These are phyloP conservation scores for Lepidurus packardi DNA, from an alignment of 1,140 invertebrate genomes.

Conservation along the genomic window DNA sequence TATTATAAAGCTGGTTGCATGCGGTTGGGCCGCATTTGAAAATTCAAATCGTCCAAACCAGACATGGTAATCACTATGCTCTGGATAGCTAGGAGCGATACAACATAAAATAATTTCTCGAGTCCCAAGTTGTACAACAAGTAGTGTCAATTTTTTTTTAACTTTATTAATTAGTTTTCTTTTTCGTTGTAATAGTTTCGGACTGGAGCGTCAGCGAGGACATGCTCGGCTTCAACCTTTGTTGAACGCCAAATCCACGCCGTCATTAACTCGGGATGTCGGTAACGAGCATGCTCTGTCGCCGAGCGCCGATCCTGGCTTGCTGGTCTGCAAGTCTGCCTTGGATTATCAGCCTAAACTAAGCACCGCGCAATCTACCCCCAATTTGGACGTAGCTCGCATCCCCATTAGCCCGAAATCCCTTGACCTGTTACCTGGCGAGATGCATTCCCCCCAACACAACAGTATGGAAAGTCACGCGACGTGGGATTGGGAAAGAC, in stretches of 20 bases:
- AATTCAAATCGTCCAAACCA: no score
- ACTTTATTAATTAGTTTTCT: not conserved
- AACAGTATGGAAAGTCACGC: conserved; percentile 36
- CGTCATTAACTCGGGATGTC: not conserved
- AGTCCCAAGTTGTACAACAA: no score
- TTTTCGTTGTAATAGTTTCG: not conserved
- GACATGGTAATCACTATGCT: no score
- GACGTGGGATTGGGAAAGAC: conserved; percentile 36
- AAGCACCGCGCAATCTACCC: not conserved
- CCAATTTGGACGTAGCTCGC: conserved; percentile 1
- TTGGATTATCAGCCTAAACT: not conserved
- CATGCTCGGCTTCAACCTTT: not conserved
- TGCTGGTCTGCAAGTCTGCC: not conserved
- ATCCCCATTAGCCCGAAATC: not conserved
- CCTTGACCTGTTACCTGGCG: conserved; percentile 32
- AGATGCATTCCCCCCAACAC: conserved; percentile 34
- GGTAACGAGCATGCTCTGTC: not conserved
- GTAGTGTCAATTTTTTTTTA: not conserved
- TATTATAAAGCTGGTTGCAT: no score
- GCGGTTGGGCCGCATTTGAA: no score
- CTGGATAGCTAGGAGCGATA: no score
- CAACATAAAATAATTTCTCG: no score
- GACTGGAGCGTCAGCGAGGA: not conserved
- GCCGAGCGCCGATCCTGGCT: not conserved
- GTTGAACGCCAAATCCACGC: not conserved